Conservation (phyloP, 2,888 invertebrate species). For the Nomada ruficornis region DNA sequence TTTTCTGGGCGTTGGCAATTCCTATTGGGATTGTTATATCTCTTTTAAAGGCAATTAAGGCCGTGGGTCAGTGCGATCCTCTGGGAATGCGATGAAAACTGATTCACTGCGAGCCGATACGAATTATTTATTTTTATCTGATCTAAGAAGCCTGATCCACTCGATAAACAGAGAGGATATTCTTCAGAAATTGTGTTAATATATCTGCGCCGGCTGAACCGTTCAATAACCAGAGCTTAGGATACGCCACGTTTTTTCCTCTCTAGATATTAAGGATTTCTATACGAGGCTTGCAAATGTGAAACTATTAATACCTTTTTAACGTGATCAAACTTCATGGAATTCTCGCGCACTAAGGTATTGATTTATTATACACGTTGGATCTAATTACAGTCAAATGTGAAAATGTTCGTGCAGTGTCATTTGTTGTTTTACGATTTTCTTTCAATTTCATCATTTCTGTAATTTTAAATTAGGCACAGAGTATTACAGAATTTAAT, state of each 20-base stretch:
- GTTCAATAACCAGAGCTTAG: neutral
- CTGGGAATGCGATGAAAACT: slow-evolving; percentile 21
- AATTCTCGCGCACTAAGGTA: no score
- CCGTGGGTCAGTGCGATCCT: neutral
- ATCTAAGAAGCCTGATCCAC: neutral
- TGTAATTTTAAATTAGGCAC: no score
- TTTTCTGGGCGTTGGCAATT: slow-evolving; percentile 24
- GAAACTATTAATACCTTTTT: no score
- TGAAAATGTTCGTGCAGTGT: no score
- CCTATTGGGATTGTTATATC: slow-evolving; percentile 16
- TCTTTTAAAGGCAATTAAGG: slow-evolving; percentile 25
- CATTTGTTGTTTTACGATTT: no score
- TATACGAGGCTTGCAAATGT: no score
- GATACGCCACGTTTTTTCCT: neutral
- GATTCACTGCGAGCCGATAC: slow-evolving; percentile 14
- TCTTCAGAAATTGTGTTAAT: slow-evolving; percentile 1
- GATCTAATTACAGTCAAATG: no score
- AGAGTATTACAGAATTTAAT: no score
- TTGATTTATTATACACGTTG: no score
- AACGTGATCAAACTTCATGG: no score
- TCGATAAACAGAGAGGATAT: neutral
- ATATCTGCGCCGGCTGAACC: neutral
- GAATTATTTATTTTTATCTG: slow-evolving; percentile 9
- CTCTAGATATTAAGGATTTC: neutral
- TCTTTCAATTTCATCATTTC: no score